Evolutionary conservation across 2,797 vertebrate genomes (phyloP), one percentile per base, ranked within the genome.

Genomic region (Bradypodion pumilum): DNA sequence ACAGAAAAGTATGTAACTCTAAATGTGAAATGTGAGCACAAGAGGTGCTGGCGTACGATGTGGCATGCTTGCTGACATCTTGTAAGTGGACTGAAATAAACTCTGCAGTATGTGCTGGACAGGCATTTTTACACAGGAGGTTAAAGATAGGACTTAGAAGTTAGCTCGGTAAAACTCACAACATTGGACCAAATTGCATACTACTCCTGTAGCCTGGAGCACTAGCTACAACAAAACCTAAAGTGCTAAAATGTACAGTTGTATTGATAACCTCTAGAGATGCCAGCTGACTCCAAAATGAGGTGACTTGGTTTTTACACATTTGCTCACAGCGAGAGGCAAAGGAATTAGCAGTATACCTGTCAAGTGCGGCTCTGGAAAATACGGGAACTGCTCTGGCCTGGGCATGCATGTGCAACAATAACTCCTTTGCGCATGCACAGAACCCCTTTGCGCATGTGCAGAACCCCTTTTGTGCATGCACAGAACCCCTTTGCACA

Each of bases 1-100:
- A 66, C 21, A 35, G 32, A 74, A n/a, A 83, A 80, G 72, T 80
- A 73, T 52, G 44, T 65, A 65, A 70, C 8, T 27, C 72, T 70
- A 75, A 83, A 75, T 86, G 62, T 70, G 56, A 75, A 83, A 69
- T 25, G 6, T 19, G 68, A 63, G 42, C 40, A 44, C 84, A 69
- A 63, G 40, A 76, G 49, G n/a, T 60, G 27, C 49, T 80, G 74
- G n/a, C 15, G 16, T 59, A 4, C 32, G 37, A 49, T 81, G 49
- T 27, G 65, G 35, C 40, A 68, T 46, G 40, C 49, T 62, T 16
- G 10, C 49, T 49, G 49, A 76, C 40, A 37, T 35, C 63, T 81
- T 44, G 63, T 75, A 72, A 35, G 10, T 46, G 23, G 59, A 80
- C 32, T 75, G 44, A 74, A 75, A 25, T 16, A 68, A 9, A 37